A percentile compares a stretch with the other conserved stretches of the same genome.
Evolutionary conservation across 2,888 invertebrate genomes (phyloP).

Genomic region (Tetrapedia diversipes): DNA sequence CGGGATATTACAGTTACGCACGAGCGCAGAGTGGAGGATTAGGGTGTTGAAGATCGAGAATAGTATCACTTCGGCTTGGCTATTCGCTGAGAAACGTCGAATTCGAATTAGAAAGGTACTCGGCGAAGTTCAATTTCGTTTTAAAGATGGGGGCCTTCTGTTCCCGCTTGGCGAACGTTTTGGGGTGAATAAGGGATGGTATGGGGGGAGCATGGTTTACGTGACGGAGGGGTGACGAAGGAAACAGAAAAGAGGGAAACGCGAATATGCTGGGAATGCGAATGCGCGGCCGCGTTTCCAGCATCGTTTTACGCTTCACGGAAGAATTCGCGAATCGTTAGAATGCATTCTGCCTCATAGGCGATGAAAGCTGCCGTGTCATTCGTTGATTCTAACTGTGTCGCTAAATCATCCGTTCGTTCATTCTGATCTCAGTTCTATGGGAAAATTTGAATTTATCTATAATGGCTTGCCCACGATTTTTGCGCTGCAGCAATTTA

Average conservation of each 20-base stretch:
- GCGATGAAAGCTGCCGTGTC: conserved; percentile 5
- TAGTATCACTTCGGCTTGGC: too few relatives aligned
- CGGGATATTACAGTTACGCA: too few relatives aligned
- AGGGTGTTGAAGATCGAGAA: too few relatives aligned
- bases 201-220: neutral
- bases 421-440: too few relatives aligned
- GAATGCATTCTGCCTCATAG: neutral
- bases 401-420: neutral
- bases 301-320: conserved; percentile 41
- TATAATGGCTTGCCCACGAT: too few relatives aligned
- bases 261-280: conserved; percentile 46
- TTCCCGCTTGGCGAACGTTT: conserved; percentile 19
- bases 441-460: too few relatives aligned
- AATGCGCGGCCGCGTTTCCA: conserved; percentile 38
- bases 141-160: conserved; percentile 38
- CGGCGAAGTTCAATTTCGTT: conserved; percentile 65
- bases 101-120: conserved; percentile 66
- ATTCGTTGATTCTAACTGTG: neutral
- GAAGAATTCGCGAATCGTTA: conserved; percentile 49
- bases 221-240: conserved; percentile 1
- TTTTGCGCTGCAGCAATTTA: too few relatives aligned
- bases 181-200: neutral
- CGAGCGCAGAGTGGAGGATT: too few relatives aligned
- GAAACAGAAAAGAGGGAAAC: conserved; percentile 37
- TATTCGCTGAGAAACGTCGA: conserved; percentile 53